Evolutionary conservation across 92 coral and sea anemone genomes (phyloP).

Genomic region (Palythoa grandis): DNA sequence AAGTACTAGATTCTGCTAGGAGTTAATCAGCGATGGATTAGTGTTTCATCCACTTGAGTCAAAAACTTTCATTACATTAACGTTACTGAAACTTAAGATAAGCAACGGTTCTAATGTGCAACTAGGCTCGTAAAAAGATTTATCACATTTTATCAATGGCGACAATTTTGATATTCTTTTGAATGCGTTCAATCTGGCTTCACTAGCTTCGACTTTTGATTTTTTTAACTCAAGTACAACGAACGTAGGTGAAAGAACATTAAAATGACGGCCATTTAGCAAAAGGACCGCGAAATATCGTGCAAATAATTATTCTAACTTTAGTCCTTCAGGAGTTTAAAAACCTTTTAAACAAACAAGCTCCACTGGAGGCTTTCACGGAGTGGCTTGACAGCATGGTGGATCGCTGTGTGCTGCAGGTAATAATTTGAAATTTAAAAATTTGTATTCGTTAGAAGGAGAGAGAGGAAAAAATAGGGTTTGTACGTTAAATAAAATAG

Average conservation of each 20-base stretch:
- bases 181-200: neutral
- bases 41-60: too few relatives aligned
- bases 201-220: neutral
- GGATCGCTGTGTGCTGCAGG: conserved; percentile 85
- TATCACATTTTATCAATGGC: too few relatives aligned
- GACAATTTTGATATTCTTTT: too few relatives aligned
- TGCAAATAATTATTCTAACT: neutral
- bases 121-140: too few relatives aligned
- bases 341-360: conserved; percentile 90
- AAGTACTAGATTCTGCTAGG: too few relatives aligned
- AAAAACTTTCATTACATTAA: too few relatives aligned
- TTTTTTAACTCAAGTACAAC: too few relatives aligned
- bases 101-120: too few relatives aligned
- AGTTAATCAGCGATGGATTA: too few relatives aligned
- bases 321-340: conserved; percentile 87
- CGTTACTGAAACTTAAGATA: too few relatives aligned
- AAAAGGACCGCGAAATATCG: neutral
- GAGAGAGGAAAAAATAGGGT: neutral
- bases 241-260: neutral
- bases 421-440: too few relatives aligned
- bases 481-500: neutral
- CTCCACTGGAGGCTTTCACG: conserved; percentile 95
- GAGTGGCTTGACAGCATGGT: conserved; percentile 98
- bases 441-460: too few relatives aligned
- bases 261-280: neutral